A percentile compares a stretch with the other conserved stretches of the same genome.
Evolutionary conservation across 2,797 vertebrate genomes (phyloP).

Genomic region (Spheniscus humboldti): DNA sequence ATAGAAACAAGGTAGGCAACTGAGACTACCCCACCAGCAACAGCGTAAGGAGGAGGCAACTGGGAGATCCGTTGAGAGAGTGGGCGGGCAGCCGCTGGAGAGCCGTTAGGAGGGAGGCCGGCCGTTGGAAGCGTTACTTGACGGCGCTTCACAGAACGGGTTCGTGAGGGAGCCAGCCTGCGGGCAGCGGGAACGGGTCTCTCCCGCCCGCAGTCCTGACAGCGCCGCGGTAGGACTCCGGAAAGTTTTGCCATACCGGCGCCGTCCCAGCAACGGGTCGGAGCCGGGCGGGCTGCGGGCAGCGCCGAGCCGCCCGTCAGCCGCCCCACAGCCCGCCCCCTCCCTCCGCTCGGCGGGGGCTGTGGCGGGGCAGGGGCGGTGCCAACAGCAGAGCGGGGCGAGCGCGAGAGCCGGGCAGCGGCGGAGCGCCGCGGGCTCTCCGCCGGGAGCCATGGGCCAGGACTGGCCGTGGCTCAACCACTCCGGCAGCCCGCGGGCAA

Average conservation of each 20-base stretch:
- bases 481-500: neutral
- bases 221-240: fast-evolving
- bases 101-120: neutral
- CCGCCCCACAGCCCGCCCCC: neutral
- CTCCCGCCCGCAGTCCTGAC: neutral
- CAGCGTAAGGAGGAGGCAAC: fast-evolving
- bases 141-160: too few species aligned
- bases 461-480: neutral
- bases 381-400: neutral
- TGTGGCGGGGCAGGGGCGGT: neutral
- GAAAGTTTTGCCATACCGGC: fast-evolving
- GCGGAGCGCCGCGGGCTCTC: neutral
- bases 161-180: too few species aligned
- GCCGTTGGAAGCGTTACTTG: neutral
- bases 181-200: neutral
- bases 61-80: too few species aligned
- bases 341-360: neutral
- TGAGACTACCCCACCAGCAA: fast-evolving
- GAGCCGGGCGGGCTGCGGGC: fast-evolving
- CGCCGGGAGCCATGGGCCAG: neutral
- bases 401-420: neutral
- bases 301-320: too few species aligned
- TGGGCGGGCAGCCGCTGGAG: neutral
- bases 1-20: fast-evolving
- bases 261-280: fast-evolving